These are phyloP conservation scores for Aurelia coerulea DNA, from an alignment of 30 jellyfish, hydroid and myxozoan genomes.

Conservation along the genomic window DNA sequence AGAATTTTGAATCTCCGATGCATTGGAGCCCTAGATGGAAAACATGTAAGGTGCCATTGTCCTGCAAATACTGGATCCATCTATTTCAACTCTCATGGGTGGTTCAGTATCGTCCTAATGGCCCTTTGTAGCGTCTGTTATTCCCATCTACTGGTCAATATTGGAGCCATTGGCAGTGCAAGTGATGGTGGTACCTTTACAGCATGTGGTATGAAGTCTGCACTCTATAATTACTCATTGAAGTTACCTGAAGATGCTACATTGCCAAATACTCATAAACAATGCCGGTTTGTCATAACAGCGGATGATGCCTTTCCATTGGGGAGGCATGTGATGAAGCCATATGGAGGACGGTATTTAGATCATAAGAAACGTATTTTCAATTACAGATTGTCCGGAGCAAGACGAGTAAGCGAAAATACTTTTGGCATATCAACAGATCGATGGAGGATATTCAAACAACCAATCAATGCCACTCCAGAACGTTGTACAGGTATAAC, in stretches of 20 bases:
- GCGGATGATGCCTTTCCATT: conserved; percentile 52
- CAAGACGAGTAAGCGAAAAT: conserved; percentile 30
- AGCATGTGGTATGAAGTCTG: conserved; percentile 36
- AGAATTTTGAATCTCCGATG: conserved; percentile 53
- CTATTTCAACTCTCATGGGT: conserved; percentile 40
- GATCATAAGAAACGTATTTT: conserved; percentile 8
- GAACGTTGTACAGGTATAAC: neutral
- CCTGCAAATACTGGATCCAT: conserved; percentile 54
- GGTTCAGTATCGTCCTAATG: conserved; percentile 61
- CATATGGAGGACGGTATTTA: conserved; percentile 41
- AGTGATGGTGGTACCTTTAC: conserved; percentile 17
- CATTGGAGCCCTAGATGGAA: conserved; percentile 57
- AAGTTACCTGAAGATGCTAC: conserved; percentile 21
- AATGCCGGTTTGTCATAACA: conserved; percentile 17
- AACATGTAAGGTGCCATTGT: conserved; percentile 50
- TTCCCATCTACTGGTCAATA: conserved; percentile 39
- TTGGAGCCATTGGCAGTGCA: conserved; percentile 9
- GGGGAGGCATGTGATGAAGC: conserved; percentile 56
- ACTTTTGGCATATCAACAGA: conserved; percentile 46
- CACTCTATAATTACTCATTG: neutral
- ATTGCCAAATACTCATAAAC: conserved; percentile 51
- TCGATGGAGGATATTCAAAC: conserved; percentile 28
- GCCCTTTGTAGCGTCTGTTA: conserved; percentile 69
- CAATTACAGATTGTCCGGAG: conserved; percentile 25
- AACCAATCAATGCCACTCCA: neutral